A percentile compares a stretch with the other conserved stretches of the same genome.
Conservation (phyloP, 2,797 vertebrate species). For the Galaxias olidus region DNA sequence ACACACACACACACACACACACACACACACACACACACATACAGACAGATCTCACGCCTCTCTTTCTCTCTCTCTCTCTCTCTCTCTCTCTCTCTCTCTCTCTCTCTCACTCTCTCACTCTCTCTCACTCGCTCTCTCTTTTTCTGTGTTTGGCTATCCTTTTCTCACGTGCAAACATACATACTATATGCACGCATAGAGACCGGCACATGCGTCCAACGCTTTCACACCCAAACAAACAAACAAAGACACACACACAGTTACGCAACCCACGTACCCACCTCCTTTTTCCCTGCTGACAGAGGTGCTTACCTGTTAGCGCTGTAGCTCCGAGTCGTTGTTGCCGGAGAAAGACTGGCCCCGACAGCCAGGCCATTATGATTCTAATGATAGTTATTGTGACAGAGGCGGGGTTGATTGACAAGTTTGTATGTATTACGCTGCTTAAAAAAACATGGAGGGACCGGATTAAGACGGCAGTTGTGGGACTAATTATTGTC, state of each 20-base stretch:
- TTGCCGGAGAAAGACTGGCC: slow-evolving; percentile 51
- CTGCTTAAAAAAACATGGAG: slow-evolving; percentile 45
- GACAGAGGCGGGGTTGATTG: slow-evolving; percentile 30
- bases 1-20: neutral
- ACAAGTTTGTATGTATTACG: slow-evolving; percentile 49
- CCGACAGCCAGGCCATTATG: slow-evolving; percentile 63
- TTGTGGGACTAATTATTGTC: slow-evolving; percentile 62
- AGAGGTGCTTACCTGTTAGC: slow-evolving; percentile 59
- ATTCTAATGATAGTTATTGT: slow-evolving; percentile 68
- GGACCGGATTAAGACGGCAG: slow-evolving; percentile 60
- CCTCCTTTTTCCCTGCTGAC: slow-evolving; percentile 34
- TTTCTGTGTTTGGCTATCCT: slow-evolving; percentile 14
- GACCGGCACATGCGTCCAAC: no score
- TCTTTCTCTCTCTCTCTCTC: neutral
- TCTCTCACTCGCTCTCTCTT: neutral
- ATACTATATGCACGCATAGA: no score
- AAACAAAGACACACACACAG: no score
- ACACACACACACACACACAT: no score
- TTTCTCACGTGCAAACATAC: slow-evolving; percentile 11
- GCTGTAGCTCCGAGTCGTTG: slow-evolving; percentile 45
- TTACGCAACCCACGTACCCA: slow-evolving; percentile 16
- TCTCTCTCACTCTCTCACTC: neutral
- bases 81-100: neutral
- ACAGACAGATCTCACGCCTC: neutral
- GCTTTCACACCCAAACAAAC: no score